A percentile compares a stretch with the other conserved stretches of the same genome.
Evolutionary conservation across 2,888 invertebrate species (phyloP).

Genomic region (Pemphredon lugubris): DNA sequence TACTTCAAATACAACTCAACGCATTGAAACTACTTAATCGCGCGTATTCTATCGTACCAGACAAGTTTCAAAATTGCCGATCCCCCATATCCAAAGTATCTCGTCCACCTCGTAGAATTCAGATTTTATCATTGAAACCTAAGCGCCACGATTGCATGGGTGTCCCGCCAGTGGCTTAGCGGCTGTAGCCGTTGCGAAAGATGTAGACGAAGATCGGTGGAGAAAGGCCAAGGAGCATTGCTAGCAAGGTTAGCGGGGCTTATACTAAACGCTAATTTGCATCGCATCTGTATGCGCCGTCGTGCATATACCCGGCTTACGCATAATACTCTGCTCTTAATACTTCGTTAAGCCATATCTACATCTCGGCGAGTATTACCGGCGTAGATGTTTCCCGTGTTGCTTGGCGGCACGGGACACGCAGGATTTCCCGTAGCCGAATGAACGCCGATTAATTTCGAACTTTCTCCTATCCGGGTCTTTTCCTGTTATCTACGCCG

Average conservation of each 20-base stretch:
- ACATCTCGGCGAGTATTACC: slow-evolving; percentile 37
- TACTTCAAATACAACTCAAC: too few relatives aligned
- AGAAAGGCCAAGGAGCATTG: slow-evolving; percentile 25
- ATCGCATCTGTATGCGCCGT: slow-evolving; percentile 78
- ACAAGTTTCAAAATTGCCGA: too few relatives aligned
- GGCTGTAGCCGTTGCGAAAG: slow-evolving; percentile 52
- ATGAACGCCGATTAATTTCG: slow-evolving; percentile 30
- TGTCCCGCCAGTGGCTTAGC: slow-evolving; percentile 48
- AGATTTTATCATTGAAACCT: too few relatives aligned
- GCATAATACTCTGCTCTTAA: slow-evolving; percentile 76
- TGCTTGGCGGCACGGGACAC: slow-evolving; percentile 19
- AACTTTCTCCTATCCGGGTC: neutral
- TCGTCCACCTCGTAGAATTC: too few relatives aligned
- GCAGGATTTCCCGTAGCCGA: slow-evolving; percentile 2
- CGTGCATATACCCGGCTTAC: slow-evolving; percentile 75
- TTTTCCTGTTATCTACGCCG: neutral
- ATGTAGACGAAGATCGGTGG: slow-evolving; percentile 19
- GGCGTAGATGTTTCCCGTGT: slow-evolving; percentile 19
- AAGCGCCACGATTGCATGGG: too few relatives aligned
- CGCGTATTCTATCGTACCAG: too few relatives aligned
- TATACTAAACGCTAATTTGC: slow-evolving; percentile 78
- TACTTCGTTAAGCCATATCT: slow-evolving; percentile 73
- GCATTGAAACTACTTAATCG: too few relatives aligned
- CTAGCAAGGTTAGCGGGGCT: slow-evolving; percentile 69
- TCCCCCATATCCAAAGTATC: too few relatives aligned